Evolutionary conservation across 2,888 invertebrate genomes (phyloP).

Genomic region (Macrosiphum euphorbiae): DNA sequence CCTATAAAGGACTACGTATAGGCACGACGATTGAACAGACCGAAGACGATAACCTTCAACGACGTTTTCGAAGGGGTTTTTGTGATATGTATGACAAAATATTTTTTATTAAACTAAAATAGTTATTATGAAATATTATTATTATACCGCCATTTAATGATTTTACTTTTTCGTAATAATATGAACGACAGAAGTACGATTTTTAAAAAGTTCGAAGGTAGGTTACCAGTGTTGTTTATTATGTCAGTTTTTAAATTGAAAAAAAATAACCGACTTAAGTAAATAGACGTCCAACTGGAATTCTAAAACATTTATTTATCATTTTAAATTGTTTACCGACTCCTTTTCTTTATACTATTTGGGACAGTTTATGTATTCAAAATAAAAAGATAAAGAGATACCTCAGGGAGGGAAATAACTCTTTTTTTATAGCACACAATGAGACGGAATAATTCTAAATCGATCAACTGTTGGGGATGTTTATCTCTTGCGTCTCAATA

Average conservation of each 20-base stretch:
- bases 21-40: background rate
- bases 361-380: conserved; percentile 1
- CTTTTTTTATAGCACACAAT: conserved; percentile 9
- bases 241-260: background rate
- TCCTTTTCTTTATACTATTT: conserved; percentile 7
- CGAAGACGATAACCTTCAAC: background rate
- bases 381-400: conserved; percentile 18
- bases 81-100: background rate
- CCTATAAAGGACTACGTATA: background rate
- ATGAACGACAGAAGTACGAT: background rate
- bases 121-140: conserved; percentile 4
- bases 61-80: background rate
- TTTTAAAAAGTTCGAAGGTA: background rate
- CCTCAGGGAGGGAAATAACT: background rate
- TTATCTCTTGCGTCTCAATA: background rate
- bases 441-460: conserved; percentile 5
- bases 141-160: background rate
- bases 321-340: conserved; percentile 43
- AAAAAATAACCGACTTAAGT: conserved; percentile 22
- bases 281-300: background rate
- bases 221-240: background rate
- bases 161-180: background rate
- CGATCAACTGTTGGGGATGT: background rate
- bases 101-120: background rate
- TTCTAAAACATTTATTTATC: conserved; percentile 15